Base-by-base conservation (phyloP, 2,888 invertebrate species). In the Crioceris asparagi region DNA sequence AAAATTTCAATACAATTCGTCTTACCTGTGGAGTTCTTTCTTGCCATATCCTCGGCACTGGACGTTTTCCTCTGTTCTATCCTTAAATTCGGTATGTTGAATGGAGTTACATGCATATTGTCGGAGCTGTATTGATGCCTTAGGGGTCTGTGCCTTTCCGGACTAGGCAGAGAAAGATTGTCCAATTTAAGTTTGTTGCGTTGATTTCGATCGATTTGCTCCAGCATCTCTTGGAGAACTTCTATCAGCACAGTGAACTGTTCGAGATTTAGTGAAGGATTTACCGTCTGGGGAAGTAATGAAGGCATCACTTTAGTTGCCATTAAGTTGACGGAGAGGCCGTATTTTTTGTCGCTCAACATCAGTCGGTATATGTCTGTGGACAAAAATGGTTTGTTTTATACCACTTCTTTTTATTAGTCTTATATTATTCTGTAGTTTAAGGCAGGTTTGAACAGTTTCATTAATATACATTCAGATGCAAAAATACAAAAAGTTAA, bases 231-330 rank as follows among this genome's bases (percentile, higher is more conserved):
- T 59, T 91, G 85, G 40, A 94, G 71, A 31, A 92, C 84, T 62
- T 84, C 83, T 45, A 87, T 71, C 18, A 90, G 71, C 48, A 74
- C 70, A 38, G 77, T 79, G 59, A 87, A 88, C 64, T 88, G 84
- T 48, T 87, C 85, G 54, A 88, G 67, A 60, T 79, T 83, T 44
- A 90, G 69, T 27, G 79, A 75, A 10, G 92, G 87, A 66, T 92
- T 93, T 40, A 94, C 83, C 1, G 91, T 85, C 61, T 90, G 90
- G 14, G 94, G 94, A 39, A 92, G 79, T 36, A 96, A 71, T 10
- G 86, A 77, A 5, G 94, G 96, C 76, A 96, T 84, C 55, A 93
- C 88, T 59, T 86, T 80, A 8, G 87, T 90, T 5, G 94, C 94
- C 80, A 96, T 86, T 53, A 92, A 71, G 60, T 83, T 88, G 32